phyloP scores from a whole-genome alignment of 1,140 invertebrate genomes.

The Drosophila ercepeae region DNA sequence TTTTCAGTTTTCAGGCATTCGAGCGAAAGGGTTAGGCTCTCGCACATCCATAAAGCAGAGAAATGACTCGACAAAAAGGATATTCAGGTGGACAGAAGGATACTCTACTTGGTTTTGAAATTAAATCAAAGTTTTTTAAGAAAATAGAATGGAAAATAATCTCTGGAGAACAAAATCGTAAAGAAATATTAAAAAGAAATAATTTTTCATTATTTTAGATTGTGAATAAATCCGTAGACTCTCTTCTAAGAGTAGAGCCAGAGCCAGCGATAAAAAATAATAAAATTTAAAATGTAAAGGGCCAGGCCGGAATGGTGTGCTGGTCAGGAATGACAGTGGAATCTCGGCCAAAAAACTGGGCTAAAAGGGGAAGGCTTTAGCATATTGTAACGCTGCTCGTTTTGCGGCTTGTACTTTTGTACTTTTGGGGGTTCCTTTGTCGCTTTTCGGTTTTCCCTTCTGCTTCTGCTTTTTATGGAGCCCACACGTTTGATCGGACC shows the following conservation, averaged over 20 bases:
- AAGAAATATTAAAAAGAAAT: background rate
- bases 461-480: conserved; percentile 49
- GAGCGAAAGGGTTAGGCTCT: conserved; percentile 57
- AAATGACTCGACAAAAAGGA: background rate
- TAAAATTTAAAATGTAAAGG: conserved; percentile 66
- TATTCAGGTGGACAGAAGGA: background rate
- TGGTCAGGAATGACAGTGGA: conserved; percentile 8
- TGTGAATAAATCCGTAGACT: background rate
- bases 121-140: no score
- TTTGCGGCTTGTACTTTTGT: conserved; percentile 60
- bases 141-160: background rate
- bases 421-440: conserved; percentile 1
- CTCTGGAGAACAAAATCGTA: background rate
- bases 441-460: conserved; percentile 23
- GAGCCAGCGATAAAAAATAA: conserved; percentile 74
- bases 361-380: conserved; percentile 22
- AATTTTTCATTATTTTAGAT: background rate
- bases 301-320: background rate
- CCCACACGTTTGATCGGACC: conserved; percentile 42
- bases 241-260: background rate
- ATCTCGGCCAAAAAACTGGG: background rate
- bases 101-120: conserved; percentile 4
- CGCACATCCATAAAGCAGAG: conserved; percentile 18
- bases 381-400: conserved; percentile 76
- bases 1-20: conserved; percentile 39